phyloP scores from a whole-genome alignment of 2,113 vertebrate species.

The Tretioscincus oriximinensis region DNA sequence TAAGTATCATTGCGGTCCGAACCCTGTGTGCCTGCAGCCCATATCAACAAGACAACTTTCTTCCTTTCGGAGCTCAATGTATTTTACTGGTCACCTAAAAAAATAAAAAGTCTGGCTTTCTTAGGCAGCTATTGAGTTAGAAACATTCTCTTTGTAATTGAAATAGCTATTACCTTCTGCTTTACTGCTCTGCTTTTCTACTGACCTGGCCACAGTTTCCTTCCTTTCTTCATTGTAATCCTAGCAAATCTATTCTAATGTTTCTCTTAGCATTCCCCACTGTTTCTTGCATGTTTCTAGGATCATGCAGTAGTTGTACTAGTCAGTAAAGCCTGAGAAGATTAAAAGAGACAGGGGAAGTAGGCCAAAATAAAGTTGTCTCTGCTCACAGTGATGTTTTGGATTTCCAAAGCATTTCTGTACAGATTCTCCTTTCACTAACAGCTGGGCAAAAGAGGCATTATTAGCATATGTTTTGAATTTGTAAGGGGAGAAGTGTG shows the following conservation, averaged over 20 bases:
- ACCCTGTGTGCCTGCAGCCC: too few species aligned
- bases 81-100: background rate
- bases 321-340: background rate
- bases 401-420: background rate
- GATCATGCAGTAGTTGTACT: background rate
- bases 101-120: background rate
- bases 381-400: background rate
- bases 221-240: background rate
- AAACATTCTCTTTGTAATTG: background rate
- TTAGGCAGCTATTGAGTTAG: background rate
- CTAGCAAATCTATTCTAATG: background rate
- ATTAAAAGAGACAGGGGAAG: background rate
- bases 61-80: background rate
- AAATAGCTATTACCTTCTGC: background rate
- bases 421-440: background rate
- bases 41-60: background rate
- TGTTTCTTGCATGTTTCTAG: background rate
- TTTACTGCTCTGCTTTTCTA: background rate
- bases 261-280: background rate
- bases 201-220: too few species aligned
- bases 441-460: background rate
- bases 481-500: background rate
- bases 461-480: constrained; percentile 15
- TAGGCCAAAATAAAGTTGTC: background rate
- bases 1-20: too few species aligned